Conservation (phyloP, 2,113 vertebrate species). For the Pedetes capensis region DNA sequence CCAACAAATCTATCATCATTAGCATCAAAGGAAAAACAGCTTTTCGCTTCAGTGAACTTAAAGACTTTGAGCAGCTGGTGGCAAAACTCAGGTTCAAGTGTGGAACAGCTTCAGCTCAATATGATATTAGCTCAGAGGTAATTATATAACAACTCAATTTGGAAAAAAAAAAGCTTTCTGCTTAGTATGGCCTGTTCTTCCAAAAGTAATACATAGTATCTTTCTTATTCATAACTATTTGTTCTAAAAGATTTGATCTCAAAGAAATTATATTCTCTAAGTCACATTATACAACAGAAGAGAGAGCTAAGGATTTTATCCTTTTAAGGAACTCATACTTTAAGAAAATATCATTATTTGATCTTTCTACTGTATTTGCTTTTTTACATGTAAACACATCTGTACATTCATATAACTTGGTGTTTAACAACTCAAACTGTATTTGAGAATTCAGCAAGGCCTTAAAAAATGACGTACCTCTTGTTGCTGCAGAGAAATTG, state of each 20-base stretch:
- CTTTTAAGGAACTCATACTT: slow-evolving; percentile 15
- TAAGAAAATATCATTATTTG: slow-evolving; percentile 10
- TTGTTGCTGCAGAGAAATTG: not conserved
- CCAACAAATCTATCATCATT: slow-evolving; percentile 89
- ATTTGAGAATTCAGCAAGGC: slow-evolving; percentile 26
- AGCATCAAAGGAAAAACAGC: slow-evolving; percentile 92
- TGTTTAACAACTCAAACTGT: slow-evolving; percentile 38
- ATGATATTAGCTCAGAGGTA: slow-evolving; percentile 87
- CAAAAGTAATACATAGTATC: not conserved
- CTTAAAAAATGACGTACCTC: slow-evolving; percentile 2
- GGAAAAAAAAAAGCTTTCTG: not conserved
- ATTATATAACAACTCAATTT: slow-evolving; percentile 53
- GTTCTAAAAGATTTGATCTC: not conserved
- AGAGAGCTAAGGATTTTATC: slow-evolving; percentile 10
- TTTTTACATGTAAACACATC: not conserved
- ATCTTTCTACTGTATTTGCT: not conserved
- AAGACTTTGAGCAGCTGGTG: slow-evolving; percentile 91
- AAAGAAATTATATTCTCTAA: slow-evolving; percentile 40
- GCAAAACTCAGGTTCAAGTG: slow-evolving; percentile 88
- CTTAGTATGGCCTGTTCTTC: slow-evolving; percentile 30
- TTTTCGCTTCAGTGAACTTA: slow-evolving; percentile 93
- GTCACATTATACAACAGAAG: not conserved
- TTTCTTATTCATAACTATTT: slow-evolving; percentile 2
- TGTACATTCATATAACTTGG: not conserved
- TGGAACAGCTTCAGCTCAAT: slow-evolving; percentile 85